Evolutionary conservation across 2,797 vertebrate species (phyloP).

Genomic region (Artibeus jamaicensis): DNA sequence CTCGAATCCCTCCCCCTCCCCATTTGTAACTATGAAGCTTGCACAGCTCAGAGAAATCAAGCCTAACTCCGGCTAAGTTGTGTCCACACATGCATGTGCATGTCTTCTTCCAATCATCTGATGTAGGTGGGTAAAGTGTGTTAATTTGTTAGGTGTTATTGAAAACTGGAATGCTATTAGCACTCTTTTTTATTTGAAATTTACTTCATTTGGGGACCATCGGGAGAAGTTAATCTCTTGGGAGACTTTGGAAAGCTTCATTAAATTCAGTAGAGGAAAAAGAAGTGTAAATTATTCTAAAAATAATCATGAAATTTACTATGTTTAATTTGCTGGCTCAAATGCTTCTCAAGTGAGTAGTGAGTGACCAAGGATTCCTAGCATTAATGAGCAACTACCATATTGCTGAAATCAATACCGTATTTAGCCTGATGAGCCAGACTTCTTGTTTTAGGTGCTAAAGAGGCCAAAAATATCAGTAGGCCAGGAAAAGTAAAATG

Average conservation of each 20-base stretch:
- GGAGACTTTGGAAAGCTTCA: constrained; percentile 60
- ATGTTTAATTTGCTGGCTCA: constrained; percentile 49
- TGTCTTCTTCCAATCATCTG: constrained; percentile 41
- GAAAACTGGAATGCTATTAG: constrained; percentile 61
- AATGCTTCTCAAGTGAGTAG: constrained; percentile 53
- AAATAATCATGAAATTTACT: constrained; percentile 64
- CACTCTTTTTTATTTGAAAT: constrained; percentile 61
- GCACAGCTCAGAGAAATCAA: background rate
- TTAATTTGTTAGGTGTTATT: constrained; percentile 68
- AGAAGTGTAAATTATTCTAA: constrained; percentile 65
- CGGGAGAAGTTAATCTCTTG: constrained; percentile 53
- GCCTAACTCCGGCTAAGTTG: background rate
- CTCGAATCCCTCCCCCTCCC: background rate
- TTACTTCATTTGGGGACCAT: constrained; percentile 14
- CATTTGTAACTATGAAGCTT: background rate
- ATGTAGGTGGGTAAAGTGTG: constrained; percentile 7
- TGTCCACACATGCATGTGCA: constrained; percentile 2
- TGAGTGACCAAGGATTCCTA: constrained; percentile 59
- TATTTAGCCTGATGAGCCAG: constrained; percentile 57
- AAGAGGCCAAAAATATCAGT: constrained; percentile 51
- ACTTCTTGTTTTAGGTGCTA: constrained; percentile 42
- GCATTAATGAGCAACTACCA: constrained; percentile 63
- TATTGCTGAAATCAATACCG: constrained; percentile 64
- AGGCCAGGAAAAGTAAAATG: constrained; percentile 46
- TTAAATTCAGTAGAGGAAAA: constrained; percentile 66